A percentile compares a stretch with the other conserved stretches of the same genome.
Evolutionary conservation across 2,113 vertebrate species (phyloP).

Genomic region (Chinchilla lanigera): DNA sequence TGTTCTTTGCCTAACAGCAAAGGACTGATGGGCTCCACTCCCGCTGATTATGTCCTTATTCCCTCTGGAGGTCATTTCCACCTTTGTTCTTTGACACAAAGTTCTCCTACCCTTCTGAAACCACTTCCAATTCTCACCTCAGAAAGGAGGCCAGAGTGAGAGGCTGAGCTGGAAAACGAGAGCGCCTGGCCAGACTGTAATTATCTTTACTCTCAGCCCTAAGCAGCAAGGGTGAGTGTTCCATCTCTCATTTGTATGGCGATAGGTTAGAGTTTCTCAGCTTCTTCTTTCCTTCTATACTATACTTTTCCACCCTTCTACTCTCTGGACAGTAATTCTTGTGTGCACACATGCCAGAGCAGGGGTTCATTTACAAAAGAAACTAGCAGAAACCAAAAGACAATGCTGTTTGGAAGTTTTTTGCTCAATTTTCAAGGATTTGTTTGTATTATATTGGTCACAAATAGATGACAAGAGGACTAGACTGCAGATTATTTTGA

Average conservation of each 20-base stretch:
- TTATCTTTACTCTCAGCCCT: slow-evolving; percentile 59
- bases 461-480: slow-evolving; percentile 27
- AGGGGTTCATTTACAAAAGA: slow-evolving; percentile 60
- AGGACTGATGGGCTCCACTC: slow-evolving; percentile 15
- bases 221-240: slow-evolving; percentile 55
- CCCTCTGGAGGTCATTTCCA: slow-evolving; percentile 70
- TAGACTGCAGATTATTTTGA: slow-evolving; percentile 25
- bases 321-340: not conserved
- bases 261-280: slow-evolving; percentile 45
- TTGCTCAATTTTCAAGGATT: slow-evolving; percentile 56
- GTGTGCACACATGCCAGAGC: not conserved
- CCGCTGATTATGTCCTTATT: slow-evolving; percentile 46
- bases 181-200: slow-evolving; percentile 60
- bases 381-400: slow-evolving; percentile 60
- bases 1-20: not conserved
- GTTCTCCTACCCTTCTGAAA: slow-evolving; percentile 71
- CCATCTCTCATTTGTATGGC: slow-evolving; percentile 13
- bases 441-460: slow-evolving; percentile 50
- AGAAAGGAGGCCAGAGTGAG: slow-evolving; percentile 66
- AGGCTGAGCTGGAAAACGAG: not conserved
- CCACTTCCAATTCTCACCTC: slow-evolving; percentile 81
- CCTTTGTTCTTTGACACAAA: slow-evolving; percentile 73
- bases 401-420: slow-evolving; percentile 31
- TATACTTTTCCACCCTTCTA: not conserved
- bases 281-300: slow-evolving; percentile 1